Base-by-base conservation (phyloP, 2,113 vertebrate genomes). In the Sminthopsis crassicaudata region DNA sequence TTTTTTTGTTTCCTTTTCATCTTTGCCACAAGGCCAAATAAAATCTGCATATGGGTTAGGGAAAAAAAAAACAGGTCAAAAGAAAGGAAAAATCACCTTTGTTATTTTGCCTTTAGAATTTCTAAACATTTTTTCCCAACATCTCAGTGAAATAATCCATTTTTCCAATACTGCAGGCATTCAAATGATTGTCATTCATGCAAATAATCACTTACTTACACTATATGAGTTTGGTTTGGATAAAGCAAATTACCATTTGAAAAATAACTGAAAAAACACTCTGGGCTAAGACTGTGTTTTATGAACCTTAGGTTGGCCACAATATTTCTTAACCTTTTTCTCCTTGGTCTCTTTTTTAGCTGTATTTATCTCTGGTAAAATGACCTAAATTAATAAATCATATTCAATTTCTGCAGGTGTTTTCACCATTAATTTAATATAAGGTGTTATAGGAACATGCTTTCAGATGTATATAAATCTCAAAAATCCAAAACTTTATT, bases 181-280 rank as follows among this genome's bases (percentile, higher is more conserved):
- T 99, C 98, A 99, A 99, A 98, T 99, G 99, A 99, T 99, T 99
- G 99, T 99, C 99, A 99, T 99, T 99, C 99, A 99, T 99, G 99
- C 99, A 99, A 99, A 99, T 99, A 99, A 99, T 99, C 99, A 99
- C 99, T 99, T 99, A 99, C 99, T 99, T 99, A 99, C 98, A 99
- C 98, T 99, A 98, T 98, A 99, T 99, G 99, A 99, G 98, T 99
- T 99, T 99, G 98, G 98, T 99, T 98, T 99, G 99, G 99, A 99
- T 99, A 99, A 99, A 99, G 99, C 98, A 99, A 99, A 99, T 99
- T 99, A 99, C 98, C 99, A 99, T 99, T 99, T 99, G 99, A 99
- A 99, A 84, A 99, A 99, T 99, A 99, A 99, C 99, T 99, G 98
- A 98, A 98, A 99, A 99, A 99, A 98, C 99, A 99, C 99, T 99